These are phyloP conservation scores for Vipera latastei DNA, from an alignment of 2,797 vertebrate species.

Conservation along the genomic window DNA sequence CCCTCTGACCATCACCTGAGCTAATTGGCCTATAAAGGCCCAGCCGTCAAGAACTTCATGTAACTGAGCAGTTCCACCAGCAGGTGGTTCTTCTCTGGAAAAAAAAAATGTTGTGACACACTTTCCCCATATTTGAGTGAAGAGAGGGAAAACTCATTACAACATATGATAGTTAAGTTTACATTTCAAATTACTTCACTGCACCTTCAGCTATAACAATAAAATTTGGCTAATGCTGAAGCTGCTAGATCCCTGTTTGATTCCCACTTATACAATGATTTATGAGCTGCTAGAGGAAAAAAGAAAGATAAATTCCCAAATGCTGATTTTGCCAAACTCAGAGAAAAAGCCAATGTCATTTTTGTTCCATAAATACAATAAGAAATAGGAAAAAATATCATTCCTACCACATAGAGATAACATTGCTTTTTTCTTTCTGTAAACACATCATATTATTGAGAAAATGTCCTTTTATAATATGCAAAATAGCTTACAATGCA, in stretches of 20 bases:
- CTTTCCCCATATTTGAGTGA: background rate
- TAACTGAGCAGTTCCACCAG: background rate
- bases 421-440: background rate
- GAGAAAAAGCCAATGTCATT: background rate
- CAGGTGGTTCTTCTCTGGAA: background rate
- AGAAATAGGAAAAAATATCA: background rate
- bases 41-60: background rate
- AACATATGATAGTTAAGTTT: background rate
- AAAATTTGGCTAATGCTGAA: background rate
- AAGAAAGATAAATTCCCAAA: background rate
- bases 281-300: background rate
- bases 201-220: background rate
- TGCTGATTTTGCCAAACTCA: background rate
- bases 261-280: background rate
- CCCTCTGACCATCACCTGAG: background rate
- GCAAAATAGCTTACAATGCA: conserved; percentile 19
- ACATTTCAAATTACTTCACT: background rate
- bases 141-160: background rate
- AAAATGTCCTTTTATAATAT: conserved; percentile 28
- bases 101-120: background rate
- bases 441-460: conserved; percentile 6
- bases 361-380: background rate
- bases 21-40: background rate
- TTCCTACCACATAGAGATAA: background rate
- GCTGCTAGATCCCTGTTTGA: background rate